Base-by-base conservation (phyloP, 37 sponge, comb jelly and placozoan species). In the Chondrosia reniformis region DNA sequence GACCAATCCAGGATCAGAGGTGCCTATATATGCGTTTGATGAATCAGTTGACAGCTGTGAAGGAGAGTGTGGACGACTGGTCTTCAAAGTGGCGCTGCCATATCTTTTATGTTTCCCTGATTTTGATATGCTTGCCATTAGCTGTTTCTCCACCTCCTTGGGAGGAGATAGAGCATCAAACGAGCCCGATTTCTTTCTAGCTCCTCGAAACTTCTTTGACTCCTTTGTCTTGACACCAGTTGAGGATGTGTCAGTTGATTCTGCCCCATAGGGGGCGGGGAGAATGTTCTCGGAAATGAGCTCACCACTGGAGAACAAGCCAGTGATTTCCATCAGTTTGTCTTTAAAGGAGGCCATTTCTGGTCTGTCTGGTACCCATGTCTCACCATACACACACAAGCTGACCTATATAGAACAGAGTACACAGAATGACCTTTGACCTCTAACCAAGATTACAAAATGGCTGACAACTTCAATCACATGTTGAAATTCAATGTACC, bases 301-400 rank as follows among this genome's bases (percentile, higher is more conserved):
- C 9, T 69, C 72, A 24, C 12, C 32, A 9, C 21, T 21, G 2
- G 72, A 39, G 72, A 69, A 69, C 4, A 69, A 1, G 21, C 44
- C 32, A 6, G 42, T 7, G 1, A 44, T 34, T 36, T 69, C 72
- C 4, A 3, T 69, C 72, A 69, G 43, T 69, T 44, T 40, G 4
- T 39, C 19, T 25, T 69, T 36, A 21, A 69, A 6, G 72, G 8
- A 25, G 9, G 61, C 61, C 28, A 7, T 59, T 5, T 13, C n/a
- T 7, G 61, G 22, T 5, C n/a, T 13, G 9, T 59, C 22, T 25
- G 61, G n/a, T 19, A 13, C 36, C 2, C 6, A 5, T 25, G 39
- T 25, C 42, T 69, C 72, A 8, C n/a, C 43, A 40, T 40, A 69
- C 72, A 69, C 72, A 39, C 8, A 69, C 42, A 69, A 44, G 24